phyloP scores from a whole-genome alignment of 2,797 vertebrate genomes.

The Taeniopygia guttata region DNA sequence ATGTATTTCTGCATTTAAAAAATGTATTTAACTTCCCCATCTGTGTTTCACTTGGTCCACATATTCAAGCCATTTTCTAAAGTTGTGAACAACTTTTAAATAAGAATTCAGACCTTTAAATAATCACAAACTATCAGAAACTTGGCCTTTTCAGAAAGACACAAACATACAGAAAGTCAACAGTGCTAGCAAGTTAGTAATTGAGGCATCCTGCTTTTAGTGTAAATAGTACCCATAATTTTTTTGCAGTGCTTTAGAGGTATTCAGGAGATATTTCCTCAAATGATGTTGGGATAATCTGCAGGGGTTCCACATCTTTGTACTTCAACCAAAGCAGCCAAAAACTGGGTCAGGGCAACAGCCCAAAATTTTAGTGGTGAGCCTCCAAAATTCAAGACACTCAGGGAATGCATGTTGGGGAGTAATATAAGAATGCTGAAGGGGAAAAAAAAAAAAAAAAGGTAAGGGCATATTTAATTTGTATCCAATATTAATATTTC shows the following conservation, averaged over 20 bases:
- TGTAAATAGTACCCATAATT: neutral
- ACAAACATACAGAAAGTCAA: neutral
- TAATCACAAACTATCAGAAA: neutral
- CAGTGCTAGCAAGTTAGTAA: neutral
- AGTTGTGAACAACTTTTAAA: neutral
- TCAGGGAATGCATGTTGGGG: slow-evolving; percentile 28
- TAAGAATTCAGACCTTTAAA: neutral
- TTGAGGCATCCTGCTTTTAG: neutral
- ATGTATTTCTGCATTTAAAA: neutral
- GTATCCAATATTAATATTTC: neutral
- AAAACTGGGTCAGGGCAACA: slow-evolving; percentile 29
- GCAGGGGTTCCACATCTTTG: neutral
- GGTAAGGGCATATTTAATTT: neutral
- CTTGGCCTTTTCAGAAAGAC: neutral
- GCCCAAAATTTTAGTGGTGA: slow-evolving; percentile 50
- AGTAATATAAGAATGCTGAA: neutral
- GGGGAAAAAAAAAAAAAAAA: rapidly evolving
- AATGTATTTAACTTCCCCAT: neutral
- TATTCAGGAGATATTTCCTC: neutral
- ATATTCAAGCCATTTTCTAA: neutral
- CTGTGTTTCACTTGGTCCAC: neutral
- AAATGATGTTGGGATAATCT: neutral
- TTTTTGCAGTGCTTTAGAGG: neutral
- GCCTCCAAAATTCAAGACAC: slow-evolving; percentile 59
- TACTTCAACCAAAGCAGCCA: neutral